A percentile compares a stretch with the other conserved stretches of the same genome.
phyloP scores from a whole-genome alignment of 2,888 invertebrate genomes.

The Loripinus fragilis region DNA sequence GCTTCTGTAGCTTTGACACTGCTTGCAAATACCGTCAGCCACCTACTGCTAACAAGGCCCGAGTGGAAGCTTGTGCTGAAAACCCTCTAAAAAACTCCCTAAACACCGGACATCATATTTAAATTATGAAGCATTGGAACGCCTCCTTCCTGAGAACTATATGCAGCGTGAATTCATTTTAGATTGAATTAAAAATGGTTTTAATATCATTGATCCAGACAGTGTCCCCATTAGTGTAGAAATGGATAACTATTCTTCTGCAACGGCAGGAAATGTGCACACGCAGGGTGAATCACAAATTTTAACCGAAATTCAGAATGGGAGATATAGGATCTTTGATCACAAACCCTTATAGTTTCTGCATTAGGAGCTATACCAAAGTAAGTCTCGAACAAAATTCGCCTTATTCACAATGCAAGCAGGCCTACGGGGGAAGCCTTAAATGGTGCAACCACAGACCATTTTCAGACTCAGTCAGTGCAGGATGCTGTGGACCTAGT shows the following conservation, averaged over 20 bases:
- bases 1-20: constrained; percentile 27
- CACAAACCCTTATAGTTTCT: constrained; percentile 29
- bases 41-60: background rate
- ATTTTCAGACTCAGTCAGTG: background rate
- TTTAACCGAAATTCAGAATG: constrained; percentile 27
- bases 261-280: constrained; percentile 20
- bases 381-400: constrained; percentile 25
- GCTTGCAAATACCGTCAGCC: constrained; percentile 19
- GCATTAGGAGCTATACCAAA: constrained; percentile 40
- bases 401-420: constrained; percentile 5
- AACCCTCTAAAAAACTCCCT: background rate
- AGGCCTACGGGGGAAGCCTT: constrained; percentile 8
- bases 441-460: constrained; percentile 23
- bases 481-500: background rate
- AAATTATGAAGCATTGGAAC: constrained; percentile 26
- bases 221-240: constrained; percentile 1
- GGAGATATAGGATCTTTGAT: constrained; percentile 31
- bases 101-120: background rate
- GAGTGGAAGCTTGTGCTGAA: background rate
- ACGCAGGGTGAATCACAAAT: constrained; percentile 32
- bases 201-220: constrained; percentile 28
- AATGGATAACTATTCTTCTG: constrained; percentile 32
- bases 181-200: constrained; percentile 28
- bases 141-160: constrained; percentile 18
- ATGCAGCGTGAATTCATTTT: constrained; percentile 34